A percentile compares a stretch with the other conserved stretches of the same genome.
Evolutionary conservation across 2,888 invertebrate species (phyloP).

Genomic region (Tenthredo amoena): DNA sequence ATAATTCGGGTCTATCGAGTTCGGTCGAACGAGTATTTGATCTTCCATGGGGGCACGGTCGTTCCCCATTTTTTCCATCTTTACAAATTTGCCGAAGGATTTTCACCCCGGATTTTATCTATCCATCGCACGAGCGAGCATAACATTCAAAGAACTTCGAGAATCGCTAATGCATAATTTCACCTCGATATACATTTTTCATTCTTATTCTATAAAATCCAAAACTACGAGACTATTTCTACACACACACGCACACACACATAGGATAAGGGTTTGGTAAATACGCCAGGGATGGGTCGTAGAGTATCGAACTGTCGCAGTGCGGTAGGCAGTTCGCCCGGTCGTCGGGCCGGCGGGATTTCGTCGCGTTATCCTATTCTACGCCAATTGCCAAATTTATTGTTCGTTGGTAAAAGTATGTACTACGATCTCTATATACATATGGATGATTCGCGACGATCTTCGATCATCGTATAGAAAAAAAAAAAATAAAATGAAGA

Average conservation of each 20-base stretch:
- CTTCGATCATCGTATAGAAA: slow-evolving; percentile 17
- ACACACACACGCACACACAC: neutral
- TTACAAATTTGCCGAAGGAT: neutral
- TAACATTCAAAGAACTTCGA: neutral
- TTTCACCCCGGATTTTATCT: neutral
- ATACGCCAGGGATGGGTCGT: slow-evolving; percentile 60
- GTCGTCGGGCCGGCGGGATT: slow-evolving; percentile 22
- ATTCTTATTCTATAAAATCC: neutral
- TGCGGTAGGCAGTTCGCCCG: slow-evolving; percentile 66
- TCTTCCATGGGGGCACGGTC: slow-evolving; percentile 14
- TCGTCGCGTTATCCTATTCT: neutral
- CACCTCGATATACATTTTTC: neutral
- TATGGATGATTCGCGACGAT: slow-evolving; percentile 13
- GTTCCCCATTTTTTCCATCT: neutral
- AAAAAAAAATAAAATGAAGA: slow-evolving; percentile 16
- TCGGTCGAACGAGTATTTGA: slow-evolving; percentile 38
- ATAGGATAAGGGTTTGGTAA: slow-evolving; percentile 48
- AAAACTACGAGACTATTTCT: neutral
- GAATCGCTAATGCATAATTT: neutral
- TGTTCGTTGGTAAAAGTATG: neutral
- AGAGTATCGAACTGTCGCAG: slow-evolving; percentile 75
- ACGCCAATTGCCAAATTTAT: slow-evolving; percentile 35
- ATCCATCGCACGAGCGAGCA: neutral
- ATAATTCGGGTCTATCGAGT: slow-evolving; percentile 31
- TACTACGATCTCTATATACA: neutral